Evolutionary conservation across 1,140 invertebrate genomes (phyloP).

Genomic region (Papilio dardanus): DNA sequence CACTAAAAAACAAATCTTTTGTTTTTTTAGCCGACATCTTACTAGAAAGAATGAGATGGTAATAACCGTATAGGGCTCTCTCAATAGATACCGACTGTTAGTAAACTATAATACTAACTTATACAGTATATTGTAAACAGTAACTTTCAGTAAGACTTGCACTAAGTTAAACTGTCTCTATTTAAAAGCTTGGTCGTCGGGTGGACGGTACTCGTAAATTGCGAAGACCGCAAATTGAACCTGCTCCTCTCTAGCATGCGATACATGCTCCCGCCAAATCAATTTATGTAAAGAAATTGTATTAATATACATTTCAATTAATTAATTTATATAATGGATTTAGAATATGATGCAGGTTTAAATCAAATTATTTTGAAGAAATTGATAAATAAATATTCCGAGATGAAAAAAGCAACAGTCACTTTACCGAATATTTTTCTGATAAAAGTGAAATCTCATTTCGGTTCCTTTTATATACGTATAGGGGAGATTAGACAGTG

Average conservation of each 20-base stretch:
- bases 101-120: neutral
- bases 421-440: constrained; percentile 45
- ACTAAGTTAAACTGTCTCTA: constrained; percentile 35
- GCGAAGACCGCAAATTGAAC: constrained; percentile 32
- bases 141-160: constrained; percentile 13
- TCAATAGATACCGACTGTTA: neutral
- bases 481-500: constrained; percentile 31
- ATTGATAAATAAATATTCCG: constrained; percentile 15
- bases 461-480: constrained; percentile 62
- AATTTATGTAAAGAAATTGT: constrained; percentile 10
- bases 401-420: neutral
- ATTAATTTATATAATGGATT: neutral
- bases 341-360: neutral
- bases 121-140: neutral
- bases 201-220: constrained; percentile 31
- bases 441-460: constrained; percentile 68
- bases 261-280: neutral
- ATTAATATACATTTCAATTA: neutral
- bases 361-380: neutral
- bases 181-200: constrained; percentile 33
- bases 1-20: no score
- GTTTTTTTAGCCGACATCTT: no score
- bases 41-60: no score
- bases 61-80: neutral
- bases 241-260: constrained; percentile 5